Evolutionary conservation across 2,888 invertebrate species (phyloP).

Genomic region (Caenorhabditis sp.): DNA sequence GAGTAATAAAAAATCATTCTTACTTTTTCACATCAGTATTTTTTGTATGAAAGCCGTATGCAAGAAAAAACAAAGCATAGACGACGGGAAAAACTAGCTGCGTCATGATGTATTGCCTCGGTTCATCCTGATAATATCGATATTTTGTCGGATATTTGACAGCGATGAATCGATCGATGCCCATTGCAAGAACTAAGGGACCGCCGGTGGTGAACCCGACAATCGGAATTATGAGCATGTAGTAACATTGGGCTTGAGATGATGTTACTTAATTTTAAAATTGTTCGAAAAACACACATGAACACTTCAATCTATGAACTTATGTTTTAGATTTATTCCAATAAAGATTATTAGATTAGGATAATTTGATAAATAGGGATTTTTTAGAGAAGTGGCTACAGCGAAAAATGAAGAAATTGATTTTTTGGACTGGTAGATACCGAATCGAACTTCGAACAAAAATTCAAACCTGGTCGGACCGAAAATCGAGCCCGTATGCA

Average conservation of each 20-base stretch:
- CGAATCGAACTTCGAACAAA: too few species aligned
- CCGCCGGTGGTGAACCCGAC: slow-evolving; percentile 37
- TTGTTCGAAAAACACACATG: neutral
- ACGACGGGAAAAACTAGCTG: slow-evolving; percentile 34
- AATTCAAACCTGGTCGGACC: too few species aligned
- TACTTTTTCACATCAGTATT: slow-evolving; percentile 24
- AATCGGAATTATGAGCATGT: slow-evolving; percentile 35
- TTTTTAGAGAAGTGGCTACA: too few species aligned
- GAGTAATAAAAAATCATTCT: too few species aligned
- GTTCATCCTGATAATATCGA: slow-evolving; percentile 39
- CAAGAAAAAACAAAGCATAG: slow-evolving; percentile 32
- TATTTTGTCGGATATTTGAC: slow-evolving; percentile 28
- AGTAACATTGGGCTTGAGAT: slow-evolving; percentile 38
- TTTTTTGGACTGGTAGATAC: too few species aligned
- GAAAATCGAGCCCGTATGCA: too few species aligned
- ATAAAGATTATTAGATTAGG: too few species aligned
- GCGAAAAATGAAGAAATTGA: too few species aligned
- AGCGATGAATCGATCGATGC: slow-evolving; percentile 45
- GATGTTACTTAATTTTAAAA: slow-evolving; percentile 19
- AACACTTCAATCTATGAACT: too few species aligned
- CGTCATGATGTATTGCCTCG: slow-evolving; percentile 20
- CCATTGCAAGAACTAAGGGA: slow-evolving; percentile 41
- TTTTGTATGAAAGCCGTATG: slow-evolving; percentile 20
- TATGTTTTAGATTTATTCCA: too few species aligned
- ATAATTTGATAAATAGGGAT: too few species aligned